Evolutionary conservation across 2,888 invertebrate species (phyloP), one percentile per base, ranked within the genome.

Genomic region (Metellina segmentata): DNA sequence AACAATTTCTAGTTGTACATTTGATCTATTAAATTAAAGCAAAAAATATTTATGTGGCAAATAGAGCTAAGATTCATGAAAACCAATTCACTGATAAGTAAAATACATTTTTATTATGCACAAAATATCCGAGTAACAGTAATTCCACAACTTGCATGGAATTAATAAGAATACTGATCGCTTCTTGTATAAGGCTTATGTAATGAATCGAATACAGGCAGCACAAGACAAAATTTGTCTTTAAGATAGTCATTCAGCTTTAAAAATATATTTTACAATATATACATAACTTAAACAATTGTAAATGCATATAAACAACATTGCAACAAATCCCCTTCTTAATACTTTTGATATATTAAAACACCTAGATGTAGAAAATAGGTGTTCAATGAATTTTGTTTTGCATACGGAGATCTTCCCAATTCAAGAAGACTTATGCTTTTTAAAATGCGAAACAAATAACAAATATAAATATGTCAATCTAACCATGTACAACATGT

Each of bases 101-200:
- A 86, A 78, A 86, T 86, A 86, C 53, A 86, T 13, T 78, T 85
- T 86, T 86, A 86, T 86, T 86, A 77, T 86, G 70, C 20, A 19
- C 49, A 78, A 70, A 78, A 61, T 20, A 78, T 78, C 85, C 70
- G 78, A 86, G 51, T 86, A 85, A 51, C 77, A 69, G 34, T 34
- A 34, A 34, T 34, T 85, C 70, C 75, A 85, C 53, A 70, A 77
- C 69, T n/a, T 75, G 20, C 9, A 85, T 81, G 81, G 70, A 53
- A 75, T 85, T 20, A 16, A 78, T 51, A 71, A 82, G 16, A 86
- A 52, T 61, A 49, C 48, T 51, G 48, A 48, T 48, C 19, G 70
- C 13, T 34, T 34, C 19, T 86, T 70, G 70, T 78, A 78, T 70
- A 86, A 61, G 34, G 85, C 20, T 75, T 34, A 16, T 81, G 20